A percentile compares a stretch with the other conserved stretches of the same genome.
Evolutionary conservation across 2,888 invertebrate genomes (phyloP).

Genomic region (Cepaea hortensis): DNA sequence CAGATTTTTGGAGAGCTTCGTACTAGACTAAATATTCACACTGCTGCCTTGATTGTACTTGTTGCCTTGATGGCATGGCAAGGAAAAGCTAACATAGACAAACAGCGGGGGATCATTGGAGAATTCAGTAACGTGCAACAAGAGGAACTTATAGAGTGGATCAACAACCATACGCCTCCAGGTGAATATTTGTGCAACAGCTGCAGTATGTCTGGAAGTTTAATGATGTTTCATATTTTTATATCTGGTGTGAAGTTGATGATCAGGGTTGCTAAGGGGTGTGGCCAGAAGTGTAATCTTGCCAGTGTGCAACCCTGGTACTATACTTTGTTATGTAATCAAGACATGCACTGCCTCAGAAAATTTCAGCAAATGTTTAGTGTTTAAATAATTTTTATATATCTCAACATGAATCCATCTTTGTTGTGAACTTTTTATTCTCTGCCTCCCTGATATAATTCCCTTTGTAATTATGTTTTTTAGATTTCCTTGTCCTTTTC

Average conservation of each 20-base stretch:
- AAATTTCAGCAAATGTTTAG: no score
- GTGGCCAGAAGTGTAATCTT: neutral
- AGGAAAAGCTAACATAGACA: conserved; percentile 79
- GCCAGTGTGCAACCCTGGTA: neutral
- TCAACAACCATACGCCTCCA: conserved; percentile 80
- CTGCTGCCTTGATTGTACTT: conserved; percentile 78
- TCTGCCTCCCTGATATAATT: no score
- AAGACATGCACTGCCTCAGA: no score
- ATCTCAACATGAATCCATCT: no score
- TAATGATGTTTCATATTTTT: neutral
- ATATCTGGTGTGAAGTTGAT: neutral
- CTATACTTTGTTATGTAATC: neutral
- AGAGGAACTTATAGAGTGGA: conserved; percentile 88
- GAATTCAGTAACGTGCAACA: conserved; percentile 85
- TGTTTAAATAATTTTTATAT: no score
- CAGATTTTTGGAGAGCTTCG: conserved; percentile 73
- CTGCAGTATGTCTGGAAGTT: neutral
- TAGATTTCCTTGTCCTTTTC: no score
- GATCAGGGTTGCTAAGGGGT: neutral
- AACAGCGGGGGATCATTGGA: conserved; percentile 77
- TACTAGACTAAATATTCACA: conserved; percentile 75
- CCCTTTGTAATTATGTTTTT: no score
- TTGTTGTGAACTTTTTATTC: no score
- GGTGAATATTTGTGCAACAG: conserved; percentile 62
- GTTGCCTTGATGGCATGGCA: conserved; percentile 80